These are phyloP conservation scores for Sarcophaga peregrina DNA, from an alignment of 1,140 invertebrate species.

Conservation along the genomic window DNA sequence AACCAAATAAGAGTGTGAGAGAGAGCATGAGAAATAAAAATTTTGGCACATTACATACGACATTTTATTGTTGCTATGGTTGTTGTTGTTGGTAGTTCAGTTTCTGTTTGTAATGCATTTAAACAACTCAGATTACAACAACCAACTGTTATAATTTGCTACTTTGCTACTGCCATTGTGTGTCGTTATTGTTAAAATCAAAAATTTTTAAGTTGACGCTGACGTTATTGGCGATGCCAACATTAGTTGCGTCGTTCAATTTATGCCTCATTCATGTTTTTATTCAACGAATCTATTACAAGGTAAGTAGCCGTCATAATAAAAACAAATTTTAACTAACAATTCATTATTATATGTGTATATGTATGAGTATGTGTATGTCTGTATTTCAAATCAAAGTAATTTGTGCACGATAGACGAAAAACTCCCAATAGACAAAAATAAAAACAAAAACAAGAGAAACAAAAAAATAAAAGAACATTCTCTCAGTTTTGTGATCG, in stretches of 20 bases:
- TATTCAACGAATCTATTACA: conserved; percentile 42
- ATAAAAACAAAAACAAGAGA: no score
- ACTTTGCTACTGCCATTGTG: neutral
- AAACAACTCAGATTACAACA: no score
- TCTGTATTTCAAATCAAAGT: no score
- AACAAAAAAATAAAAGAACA: no score
- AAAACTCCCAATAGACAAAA: no score
- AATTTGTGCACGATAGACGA: no score
- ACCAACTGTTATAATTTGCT: neutral
- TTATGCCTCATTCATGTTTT: conserved; percentile 43
- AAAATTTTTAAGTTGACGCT: neutral
- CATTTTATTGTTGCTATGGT: no score
- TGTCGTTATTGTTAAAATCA: neutral
- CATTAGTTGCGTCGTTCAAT: conserved; percentile 18
- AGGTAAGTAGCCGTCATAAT: conserved; percentile 10
- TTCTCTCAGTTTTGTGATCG: no score
- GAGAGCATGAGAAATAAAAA: neutral
- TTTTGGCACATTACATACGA: neutral
- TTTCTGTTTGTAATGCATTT: no score
- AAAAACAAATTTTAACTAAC: neutral
- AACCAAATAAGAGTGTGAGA: no score
- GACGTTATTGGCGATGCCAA: neutral
- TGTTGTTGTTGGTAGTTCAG: no score
- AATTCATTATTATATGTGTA: neutral
- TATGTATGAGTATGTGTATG: no score